Evolutionary conservation across 2,888 invertebrate species (phyloP).

Genomic region (Phrixothrix hirtus): DNA sequence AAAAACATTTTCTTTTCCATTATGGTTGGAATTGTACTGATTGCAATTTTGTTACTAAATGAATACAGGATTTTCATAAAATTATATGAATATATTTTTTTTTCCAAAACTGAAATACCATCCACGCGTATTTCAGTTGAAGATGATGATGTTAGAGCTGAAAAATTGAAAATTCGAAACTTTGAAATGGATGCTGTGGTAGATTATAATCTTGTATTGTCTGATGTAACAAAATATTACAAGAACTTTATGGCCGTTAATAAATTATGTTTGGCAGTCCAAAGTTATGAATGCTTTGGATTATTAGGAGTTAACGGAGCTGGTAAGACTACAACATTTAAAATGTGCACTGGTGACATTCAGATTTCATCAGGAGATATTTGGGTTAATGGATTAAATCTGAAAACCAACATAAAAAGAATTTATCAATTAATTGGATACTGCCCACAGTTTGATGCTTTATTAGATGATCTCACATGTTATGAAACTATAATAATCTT

Average conservation of each 20-base stretch:
- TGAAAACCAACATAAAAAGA: conserved; percentile 59
- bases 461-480: conserved; percentile 61
- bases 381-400: conserved; percentile 58
- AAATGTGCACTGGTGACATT: conserved; percentile 83
- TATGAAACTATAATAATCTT: conserved; percentile 60
- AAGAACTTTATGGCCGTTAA: conserved; percentile 75
- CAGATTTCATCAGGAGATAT: conserved; percentile 67
- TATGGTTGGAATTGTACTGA: conserved; percentile 61
- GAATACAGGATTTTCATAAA: conserved; percentile 65
- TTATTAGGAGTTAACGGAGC: conserved; percentile 83
- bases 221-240: conserved; percentile 73
- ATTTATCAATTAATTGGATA: conserved; percentile 66
- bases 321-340: conserved; percentile 83
- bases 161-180: conserved; percentile 57
- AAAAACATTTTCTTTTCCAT: conserved; percentile 67
- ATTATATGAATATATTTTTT: too few relatives aligned
- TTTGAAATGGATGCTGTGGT: conserved; percentile 50
- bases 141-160: conserved; percentile 62
- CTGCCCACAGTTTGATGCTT: conserved; percentile 64
- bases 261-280: conserved; percentile 61
- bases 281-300: conserved; percentile 76
- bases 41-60: conserved; percentile 64
- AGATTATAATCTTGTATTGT: conserved; percentile 62
- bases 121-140: too few relatives aligned
- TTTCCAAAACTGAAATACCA: too few relatives aligned